Percentiles rank a stretch among this genome's conserved stretches.
phyloP scores from a whole-genome alignment of 1,140 invertebrate genomes.

The Drosophila malerkotliana region DNA sequence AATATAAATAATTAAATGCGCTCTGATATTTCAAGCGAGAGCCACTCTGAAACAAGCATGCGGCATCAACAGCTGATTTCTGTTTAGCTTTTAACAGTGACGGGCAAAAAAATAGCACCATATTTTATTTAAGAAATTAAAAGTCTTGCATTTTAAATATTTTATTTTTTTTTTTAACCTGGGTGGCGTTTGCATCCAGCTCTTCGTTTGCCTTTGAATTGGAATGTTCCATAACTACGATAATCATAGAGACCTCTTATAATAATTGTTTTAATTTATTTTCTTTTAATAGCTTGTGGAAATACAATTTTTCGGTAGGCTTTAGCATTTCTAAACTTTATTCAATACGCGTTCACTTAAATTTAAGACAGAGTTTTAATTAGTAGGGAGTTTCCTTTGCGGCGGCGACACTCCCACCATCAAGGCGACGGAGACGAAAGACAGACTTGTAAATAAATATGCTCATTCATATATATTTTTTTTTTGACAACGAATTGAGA shows the following conservation, averaged over 20 bases:
- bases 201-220: too few species aligned
- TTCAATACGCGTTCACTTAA: constrained; percentile 34
- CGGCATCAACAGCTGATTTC: constrained; percentile 38
- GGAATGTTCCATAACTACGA: too few species aligned
- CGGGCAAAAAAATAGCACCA: constrained; percentile 8
- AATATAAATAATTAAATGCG: neutral
- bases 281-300: neutral
- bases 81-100: constrained; percentile 9
- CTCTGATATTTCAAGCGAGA: neutral
- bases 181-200: too few species aligned
- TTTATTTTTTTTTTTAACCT: neutral
- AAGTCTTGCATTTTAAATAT: neutral
- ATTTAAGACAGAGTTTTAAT: constrained; percentile 32
- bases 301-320: neutral
- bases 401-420: constrained; percentile 2
- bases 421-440: constrained; percentile 22
- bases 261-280: too few species aligned
- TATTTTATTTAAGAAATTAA: too few species aligned
- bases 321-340: constrained; percentile 24
- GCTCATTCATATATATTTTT: constrained; percentile 10
- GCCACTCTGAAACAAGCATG: constrained; percentile 6
- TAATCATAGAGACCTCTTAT: too few species aligned
- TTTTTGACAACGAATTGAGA: constrained; percentile 16
- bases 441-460: constrained; percentile 37
- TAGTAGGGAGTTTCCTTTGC: constrained; percentile 11